Evolutionary conservation across 2,888 invertebrate genomes (phyloP), one percentile per base, ranked within the genome.

Genomic region (Noctua janthe): DNA sequence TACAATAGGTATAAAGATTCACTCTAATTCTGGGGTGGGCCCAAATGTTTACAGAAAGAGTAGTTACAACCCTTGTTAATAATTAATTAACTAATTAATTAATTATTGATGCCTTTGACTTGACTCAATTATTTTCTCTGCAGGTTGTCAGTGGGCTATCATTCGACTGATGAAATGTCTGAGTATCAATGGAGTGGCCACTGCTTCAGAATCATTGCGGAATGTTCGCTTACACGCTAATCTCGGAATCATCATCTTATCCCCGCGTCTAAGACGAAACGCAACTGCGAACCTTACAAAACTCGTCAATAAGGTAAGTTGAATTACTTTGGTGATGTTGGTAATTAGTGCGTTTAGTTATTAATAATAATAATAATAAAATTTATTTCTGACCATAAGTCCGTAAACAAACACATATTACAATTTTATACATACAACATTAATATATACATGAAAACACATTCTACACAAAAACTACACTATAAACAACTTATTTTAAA

Each of bases 91-190:
- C 29, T 29, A 29, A 29, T 29, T 29, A 29, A 29, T 29, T 29
- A 29, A 54, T 62, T 15, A 7, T n/a, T 56, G 6, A 59, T 35
- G 67, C 13, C 20, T 39, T 67, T 67, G 11, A 39, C 17, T 62
- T 10, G 47, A 66, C 8, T 66, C 17, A 35, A 39, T 39, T 66
- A 20, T 49, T 47, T 71, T 82, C 3, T 35, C 35, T 23, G 43
- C 86, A 96, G 96, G 92, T 86, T 96, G 96, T 80, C 78, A 90
- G n/a, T 95, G 94, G 94, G 92, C 92, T n/a, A 90, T 91, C 10
- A 69, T 95, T 10, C 92, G 94, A 13, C 90, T 97, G 10, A 89
- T 94, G n/a, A 97, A 97, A 90, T 97, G 97, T 81, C 79, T 97
- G 71, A 91, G 92, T 66, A 88, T 96, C n/a, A 96, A 97, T 79